Conservation (phyloP, 2,888 invertebrate species). For the Heterodera filipjevi region DNA sequence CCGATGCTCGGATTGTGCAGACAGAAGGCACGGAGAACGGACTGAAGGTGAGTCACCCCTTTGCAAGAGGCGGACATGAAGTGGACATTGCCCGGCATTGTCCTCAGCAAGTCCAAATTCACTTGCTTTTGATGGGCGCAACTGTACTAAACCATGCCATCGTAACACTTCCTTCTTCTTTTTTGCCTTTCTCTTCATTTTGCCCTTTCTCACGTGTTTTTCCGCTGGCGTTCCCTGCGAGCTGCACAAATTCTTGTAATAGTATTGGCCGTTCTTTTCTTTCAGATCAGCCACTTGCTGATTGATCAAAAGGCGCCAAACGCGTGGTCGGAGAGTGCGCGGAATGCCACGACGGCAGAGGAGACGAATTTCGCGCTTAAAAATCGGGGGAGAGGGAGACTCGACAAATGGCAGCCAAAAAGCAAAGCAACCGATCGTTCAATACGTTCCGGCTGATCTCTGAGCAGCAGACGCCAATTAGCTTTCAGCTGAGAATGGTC, state of each 20-base stretch:
- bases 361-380: conserved; percentile 67
- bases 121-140: conserved; percentile 69
- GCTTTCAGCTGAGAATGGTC: conserved; percentile 66
- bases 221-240: conserved; percentile 65
- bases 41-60: conserved; percentile 65
- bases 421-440: conserved; percentile 50
- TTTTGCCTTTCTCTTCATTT: not conserved
- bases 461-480: conserved; percentile 66
- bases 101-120: conserved; percentile 69
- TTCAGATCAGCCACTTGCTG: conserved; percentile 66
- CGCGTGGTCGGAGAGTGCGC: conserved; percentile 66
- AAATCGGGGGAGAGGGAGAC: not conserved
- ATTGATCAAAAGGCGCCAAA: conserved; percentile 68
- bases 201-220: conserved; percentile 65
- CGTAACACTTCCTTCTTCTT: too few species aligned
- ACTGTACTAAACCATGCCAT: conserved; percentile 65
- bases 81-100: conserved; percentile 70
- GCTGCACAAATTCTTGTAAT: conserved; percentile 68
- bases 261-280: conserved; percentile 67
- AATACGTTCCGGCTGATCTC: conserved; percentile 49
- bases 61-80: conserved; percentile 68
- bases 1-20: conserved; percentile 69
- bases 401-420: too few species aligned
- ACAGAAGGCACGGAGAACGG: conserved; percentile 70
- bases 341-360: conserved; percentile 69